Evolutionary conservation across 2,888 invertebrate genomes (phyloP), one percentile per base, ranked within the genome.

Genomic region (Erebia ligea): DNA sequence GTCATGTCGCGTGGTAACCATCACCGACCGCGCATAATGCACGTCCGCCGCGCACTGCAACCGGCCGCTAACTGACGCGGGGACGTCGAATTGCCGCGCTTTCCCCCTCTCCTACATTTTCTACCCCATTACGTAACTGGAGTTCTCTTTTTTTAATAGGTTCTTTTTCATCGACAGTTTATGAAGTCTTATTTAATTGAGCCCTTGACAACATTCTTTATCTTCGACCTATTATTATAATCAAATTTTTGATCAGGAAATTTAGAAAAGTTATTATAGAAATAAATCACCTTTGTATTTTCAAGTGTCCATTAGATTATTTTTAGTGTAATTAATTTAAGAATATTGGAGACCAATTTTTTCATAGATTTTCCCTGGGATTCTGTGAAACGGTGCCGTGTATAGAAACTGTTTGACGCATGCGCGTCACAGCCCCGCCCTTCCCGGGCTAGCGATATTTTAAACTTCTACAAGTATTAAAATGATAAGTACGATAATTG

Each of bases 401-500:
- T 69, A 74, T 70, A 72, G 73, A 75, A 69, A 56, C 68, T 17
- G 54, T 67, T 54, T 62, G 70, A 79, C 91, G 91, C 90, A 86
- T 84, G 92, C 91, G 91, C 79, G 77, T 17, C 50, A 65, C 75
- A 82, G 89, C 90, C 88, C 88, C 91, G 87, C 92, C 91, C 91
- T 86, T 86, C 90, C 89, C 84, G 86, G 81, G 82, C 79, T 78
- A 80, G 77, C 79, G 81, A 81, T 81, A 81, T 83, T 85, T 84
- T 81, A 82, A 86, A 88, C 82, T 85, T 85, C 81, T 76, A 77
- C 72, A 79, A 80, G 76, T 78, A 75, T 73, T 74, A 75, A 70
- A 63, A 68, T 65, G 73, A 71, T 73, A 76, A 79, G 71, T 73
- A 72, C 72, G 67, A 73, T 75, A 77, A 76, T 77, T 76, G 74